These are phyloP conservation scores for Acipenser ruthenus DNA, from an alignment of 2,797 vertebrate genomes.

Conservation along the genomic window DNA sequence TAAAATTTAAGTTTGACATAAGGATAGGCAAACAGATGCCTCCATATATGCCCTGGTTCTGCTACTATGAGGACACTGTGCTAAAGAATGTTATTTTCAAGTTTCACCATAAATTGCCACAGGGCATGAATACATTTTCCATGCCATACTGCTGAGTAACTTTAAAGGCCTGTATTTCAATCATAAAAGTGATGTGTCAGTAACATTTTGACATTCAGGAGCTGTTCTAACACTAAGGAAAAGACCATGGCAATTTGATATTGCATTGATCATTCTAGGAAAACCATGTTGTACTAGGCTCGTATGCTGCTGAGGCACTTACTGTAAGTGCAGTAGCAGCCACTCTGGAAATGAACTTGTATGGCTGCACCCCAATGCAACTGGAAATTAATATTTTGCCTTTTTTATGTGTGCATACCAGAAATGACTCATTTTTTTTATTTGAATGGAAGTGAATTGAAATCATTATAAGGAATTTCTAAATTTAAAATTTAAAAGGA, in stretches of 20 bases:
- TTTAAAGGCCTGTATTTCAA: slow-evolving; percentile 7
- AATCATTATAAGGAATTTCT: no score
- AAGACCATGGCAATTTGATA: slow-evolving; percentile 1
- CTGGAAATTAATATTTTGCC: no score
- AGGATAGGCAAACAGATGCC: no score
- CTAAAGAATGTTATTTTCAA: no score
- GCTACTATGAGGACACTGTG: no score
- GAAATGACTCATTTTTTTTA: no score
- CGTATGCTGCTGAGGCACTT: neutral
- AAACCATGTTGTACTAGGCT: neutral
- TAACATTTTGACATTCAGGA: slow-evolving; percentile 7
- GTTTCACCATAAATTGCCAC: neutral
- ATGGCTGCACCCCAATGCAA: neutral
- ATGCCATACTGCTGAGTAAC: neutral
- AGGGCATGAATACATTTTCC: slow-evolving; percentile 6
- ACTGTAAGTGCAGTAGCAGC: slow-evolving; percentile 1
- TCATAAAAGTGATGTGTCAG: slow-evolving; percentile 8
- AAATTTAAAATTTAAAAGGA: no score
- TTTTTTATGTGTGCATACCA: no score
- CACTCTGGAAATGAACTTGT: neutral
- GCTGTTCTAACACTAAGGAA: neutral
- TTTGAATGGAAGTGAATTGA: no score
- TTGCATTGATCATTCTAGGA: slow-evolving; percentile 5
- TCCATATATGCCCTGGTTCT: no score
- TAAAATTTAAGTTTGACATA: no score